Conservation (phyloP, 2,797 vertebrate species). For the Peromyscus melanophrys region DNA sequence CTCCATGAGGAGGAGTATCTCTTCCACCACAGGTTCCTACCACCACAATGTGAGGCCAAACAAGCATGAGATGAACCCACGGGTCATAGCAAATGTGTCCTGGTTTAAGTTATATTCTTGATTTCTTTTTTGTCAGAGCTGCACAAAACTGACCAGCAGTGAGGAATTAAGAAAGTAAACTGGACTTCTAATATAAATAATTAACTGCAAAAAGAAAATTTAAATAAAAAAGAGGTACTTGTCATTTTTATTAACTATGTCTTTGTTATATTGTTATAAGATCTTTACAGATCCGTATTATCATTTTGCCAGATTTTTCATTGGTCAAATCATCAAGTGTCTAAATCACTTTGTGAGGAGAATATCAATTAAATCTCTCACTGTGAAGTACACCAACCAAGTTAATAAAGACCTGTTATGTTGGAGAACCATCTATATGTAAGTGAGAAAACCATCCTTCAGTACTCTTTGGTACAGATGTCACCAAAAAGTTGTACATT, state of each 20-base stretch:
- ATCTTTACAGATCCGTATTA: not conserved
- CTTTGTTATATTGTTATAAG: not conserved
- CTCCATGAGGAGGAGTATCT: not conserved
- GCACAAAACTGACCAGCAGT: not conserved
- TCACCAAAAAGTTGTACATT: not conserved
- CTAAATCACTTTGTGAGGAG: not conserved
- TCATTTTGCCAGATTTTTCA: not conserved
- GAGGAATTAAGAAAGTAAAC: not conserved
- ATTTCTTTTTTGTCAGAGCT: not conserved
- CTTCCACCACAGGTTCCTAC: not conserved
- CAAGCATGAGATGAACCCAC: accelerated
- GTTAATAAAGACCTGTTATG: not conserved
- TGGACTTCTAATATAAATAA: not conserved
- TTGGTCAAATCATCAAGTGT: not conserved
- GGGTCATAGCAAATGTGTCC: not conserved
- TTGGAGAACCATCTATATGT: not conserved
- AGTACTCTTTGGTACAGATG: not conserved
- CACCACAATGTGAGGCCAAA: not conserved
- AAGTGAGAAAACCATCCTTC: not conserved
- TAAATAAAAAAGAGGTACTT: not conserved
- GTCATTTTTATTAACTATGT: not conserved
- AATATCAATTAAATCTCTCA: not conserved
- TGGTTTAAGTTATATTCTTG: not conserved
- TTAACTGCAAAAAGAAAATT: not conserved
- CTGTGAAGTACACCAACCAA: not conserved